These are phyloP conservation scores for Bambusicola thoracicus DNA, from an alignment of 2,113 vertebrate species.

Conservation along the genomic window DNA sequence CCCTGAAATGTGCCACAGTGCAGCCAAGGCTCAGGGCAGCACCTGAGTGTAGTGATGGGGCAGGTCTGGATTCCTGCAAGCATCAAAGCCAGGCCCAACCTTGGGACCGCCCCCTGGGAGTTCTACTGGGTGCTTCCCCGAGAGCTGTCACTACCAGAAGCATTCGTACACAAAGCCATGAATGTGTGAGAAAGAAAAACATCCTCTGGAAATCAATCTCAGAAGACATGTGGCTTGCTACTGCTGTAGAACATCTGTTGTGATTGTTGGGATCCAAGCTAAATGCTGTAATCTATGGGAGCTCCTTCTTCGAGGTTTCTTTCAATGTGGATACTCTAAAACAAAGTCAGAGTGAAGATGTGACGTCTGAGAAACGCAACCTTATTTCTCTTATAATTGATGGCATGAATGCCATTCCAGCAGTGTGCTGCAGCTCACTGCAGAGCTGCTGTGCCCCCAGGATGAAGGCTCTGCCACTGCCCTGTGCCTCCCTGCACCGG, in stretches of 20 bases:
- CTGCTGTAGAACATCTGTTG: background rate
- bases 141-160: background rate
- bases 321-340: background rate
- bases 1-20: fast-evolving
- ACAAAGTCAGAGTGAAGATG: background rate
- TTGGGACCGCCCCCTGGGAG: background rate
- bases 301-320: background rate
- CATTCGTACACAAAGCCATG: background rate
- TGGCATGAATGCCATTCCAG: background rate
- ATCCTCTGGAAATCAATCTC: background rate
- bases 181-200: background rate
- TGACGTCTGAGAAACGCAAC: background rate
- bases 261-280: background rate
- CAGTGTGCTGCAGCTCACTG: fast-evolving
- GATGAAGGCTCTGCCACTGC: background rate
- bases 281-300: background rate
- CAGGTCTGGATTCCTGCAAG: background rate
- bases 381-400: no score
- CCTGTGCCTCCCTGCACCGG: background rate
- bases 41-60: no score
- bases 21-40: background rate
- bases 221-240: background rate
- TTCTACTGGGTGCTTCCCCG: background rate
- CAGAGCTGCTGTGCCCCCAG: background rate
- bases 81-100: background rate